Conservation (phyloP, 1,140 invertebrate species). For the Hetaerina americana region DNA sequence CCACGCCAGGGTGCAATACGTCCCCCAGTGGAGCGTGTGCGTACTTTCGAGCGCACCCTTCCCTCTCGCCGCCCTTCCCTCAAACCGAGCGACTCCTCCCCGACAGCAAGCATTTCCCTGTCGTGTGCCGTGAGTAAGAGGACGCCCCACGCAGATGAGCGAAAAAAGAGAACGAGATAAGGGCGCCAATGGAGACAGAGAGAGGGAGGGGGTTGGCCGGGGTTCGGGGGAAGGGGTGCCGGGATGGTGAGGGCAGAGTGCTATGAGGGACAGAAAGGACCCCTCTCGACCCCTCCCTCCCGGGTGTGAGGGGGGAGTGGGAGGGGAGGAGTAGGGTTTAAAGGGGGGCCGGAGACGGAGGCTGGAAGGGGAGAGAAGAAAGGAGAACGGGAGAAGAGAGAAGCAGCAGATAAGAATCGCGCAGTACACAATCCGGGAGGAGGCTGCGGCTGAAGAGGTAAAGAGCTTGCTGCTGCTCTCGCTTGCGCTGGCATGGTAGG, state of each 20-base stretch:
- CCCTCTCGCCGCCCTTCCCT: not conserved
- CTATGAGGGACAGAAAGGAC: not conserved
- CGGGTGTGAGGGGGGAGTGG: no score
- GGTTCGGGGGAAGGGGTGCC: no score
- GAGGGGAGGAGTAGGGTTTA: no score
- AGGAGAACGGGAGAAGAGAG: not conserved
- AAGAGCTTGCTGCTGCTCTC: no score
- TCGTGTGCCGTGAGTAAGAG: not conserved
- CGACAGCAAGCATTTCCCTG: not conserved
- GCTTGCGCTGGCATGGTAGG: not conserved
- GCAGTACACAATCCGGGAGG: not conserved
- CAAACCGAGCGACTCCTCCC: not conserved
- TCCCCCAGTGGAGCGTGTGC: no score
- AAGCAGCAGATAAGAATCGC: not conserved
- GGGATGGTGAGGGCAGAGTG: no score
- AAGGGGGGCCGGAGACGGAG: no score
- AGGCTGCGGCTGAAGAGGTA: not conserved
- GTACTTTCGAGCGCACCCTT: not conserved
- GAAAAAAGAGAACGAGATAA: not conserved
- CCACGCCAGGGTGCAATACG: no score
- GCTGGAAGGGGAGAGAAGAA: no score
- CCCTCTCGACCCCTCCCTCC: not conserved
- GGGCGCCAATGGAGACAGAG: not conserved
- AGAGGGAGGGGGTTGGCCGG: no score
- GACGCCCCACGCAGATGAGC: not conserved